phyloP scores from a whole-genome alignment of 2,113 vertebrate species.

The Salminus brasiliensis region DNA sequence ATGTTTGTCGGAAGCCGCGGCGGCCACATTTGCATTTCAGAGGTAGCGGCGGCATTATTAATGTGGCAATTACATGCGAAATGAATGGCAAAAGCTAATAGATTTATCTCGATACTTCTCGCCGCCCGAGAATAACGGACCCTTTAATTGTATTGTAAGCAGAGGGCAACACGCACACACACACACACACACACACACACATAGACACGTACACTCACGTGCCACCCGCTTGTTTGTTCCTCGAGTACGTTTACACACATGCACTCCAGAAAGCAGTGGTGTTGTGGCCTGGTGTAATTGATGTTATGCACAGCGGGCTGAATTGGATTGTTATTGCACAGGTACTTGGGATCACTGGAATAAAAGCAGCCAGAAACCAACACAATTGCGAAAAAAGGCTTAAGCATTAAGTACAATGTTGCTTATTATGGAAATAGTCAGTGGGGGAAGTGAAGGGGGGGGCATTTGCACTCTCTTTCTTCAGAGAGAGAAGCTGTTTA shows the following conservation, averaged over 20 bases:
- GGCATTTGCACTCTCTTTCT: constrained; percentile 37
- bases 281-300: constrained; percentile 22
- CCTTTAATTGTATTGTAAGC: constrained; percentile 48
- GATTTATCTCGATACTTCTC: constrained; percentile 44
- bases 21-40: constrained; percentile 41
- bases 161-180: constrained; percentile 1
- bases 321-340: constrained; percentile 18
- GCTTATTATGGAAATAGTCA: constrained; percentile 55
- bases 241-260: not conserved
- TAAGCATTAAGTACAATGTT: constrained; percentile 43
- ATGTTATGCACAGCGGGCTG: constrained; percentile 17
- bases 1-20: constrained; percentile 39
- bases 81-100: constrained; percentile 51
- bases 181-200: not conserved
- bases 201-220: not conserved
- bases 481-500: constrained; percentile 38
- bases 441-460: constrained; percentile 43
- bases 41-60: constrained; percentile 43
- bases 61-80: constrained; percentile 53
- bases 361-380: constrained; percentile 33
- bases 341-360: constrained; percentile 16
- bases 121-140: constrained; percentile 41
- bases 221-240: constrained; percentile 28
- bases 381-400: constrained; percentile 26
- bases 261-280: constrained; percentile 20